A percentile compares a stretch with the other conserved stretches of the same genome.
Evolutionary conservation across 1,140 invertebrate species (phyloP).

Genomic region (Doryteuthis pealeii): DNA sequence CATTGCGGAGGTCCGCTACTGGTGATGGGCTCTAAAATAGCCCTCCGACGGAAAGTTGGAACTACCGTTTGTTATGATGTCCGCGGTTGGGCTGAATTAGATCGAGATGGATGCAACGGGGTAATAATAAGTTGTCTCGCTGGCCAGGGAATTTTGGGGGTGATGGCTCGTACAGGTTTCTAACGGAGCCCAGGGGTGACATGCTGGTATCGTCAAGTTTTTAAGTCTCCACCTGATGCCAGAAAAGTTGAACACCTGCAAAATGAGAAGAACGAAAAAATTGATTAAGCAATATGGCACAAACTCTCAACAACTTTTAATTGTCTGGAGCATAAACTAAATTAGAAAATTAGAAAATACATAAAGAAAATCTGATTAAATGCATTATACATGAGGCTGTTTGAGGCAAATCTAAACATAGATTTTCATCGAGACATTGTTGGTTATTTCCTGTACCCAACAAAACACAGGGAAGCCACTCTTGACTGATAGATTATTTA

Average conservation of each 20-base stretch:
- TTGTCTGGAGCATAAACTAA: too few species aligned
- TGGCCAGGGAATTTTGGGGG: conserved; percentile 39
- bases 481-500: too few species aligned
- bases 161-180: conserved; percentile 54
- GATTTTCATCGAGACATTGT: too few species aligned
- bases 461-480: too few species aligned
- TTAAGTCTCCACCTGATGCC: conserved; percentile 35
- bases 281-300: too few species aligned
- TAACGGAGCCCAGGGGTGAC: conserved; percentile 49
- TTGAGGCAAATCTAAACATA: too few species aligned
- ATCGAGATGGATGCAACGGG: conserved; percentile 24
- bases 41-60: conserved; percentile 37
- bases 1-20: conserved; percentile 7
- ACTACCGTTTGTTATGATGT: conserved; percentile 20
- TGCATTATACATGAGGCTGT: too few species aligned
- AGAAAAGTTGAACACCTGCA: conserved; percentile 37
- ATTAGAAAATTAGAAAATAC: too few species aligned
- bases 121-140: conserved; percentile 34
- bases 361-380: too few species aligned
- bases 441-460: too few species aligned
- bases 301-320: too few species aligned
- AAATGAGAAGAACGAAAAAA: too few species aligned
- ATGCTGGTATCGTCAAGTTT: conserved; percentile 40
- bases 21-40: conserved; percentile 47
- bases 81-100: conserved; percentile 6